A percentile compares a stretch with the other conserved stretches of the same genome.
phyloP scores from a whole-genome alignment of 2,113 vertebrate species.

The Perca flavescens region DNA sequence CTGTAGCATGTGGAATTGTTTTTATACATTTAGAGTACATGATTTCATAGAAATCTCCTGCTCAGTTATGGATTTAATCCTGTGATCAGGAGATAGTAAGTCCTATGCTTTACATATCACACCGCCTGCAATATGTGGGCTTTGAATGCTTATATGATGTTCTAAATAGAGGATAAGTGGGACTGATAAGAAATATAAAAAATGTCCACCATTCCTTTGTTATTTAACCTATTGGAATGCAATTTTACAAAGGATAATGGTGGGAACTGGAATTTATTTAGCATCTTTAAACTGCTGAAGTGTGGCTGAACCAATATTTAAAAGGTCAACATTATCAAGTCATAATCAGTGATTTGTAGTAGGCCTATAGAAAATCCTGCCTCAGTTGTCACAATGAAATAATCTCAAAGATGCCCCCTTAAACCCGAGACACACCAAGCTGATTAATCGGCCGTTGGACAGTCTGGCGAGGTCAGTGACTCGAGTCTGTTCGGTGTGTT shows the following conservation, averaged over 20 bases:
- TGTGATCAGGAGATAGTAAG: conserved; percentile 9
- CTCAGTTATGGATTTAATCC: conserved; percentile 10
- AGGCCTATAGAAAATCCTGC: not conserved
- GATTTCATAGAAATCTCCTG: not conserved
- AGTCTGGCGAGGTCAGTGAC: too few species aligned
- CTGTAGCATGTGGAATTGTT: not conserved
- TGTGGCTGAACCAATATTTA: not conserved
- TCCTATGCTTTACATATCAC: conserved; percentile 6
- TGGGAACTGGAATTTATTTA: not conserved
- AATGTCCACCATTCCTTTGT: not conserved
- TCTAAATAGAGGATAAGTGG: conserved; percentile 8
- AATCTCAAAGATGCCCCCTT: not conserved
- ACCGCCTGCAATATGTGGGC: not conserved
- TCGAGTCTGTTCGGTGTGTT: too few species aligned
- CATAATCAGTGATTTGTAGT: not conserved
- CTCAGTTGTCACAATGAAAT: not conserved
- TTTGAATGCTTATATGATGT: not conserved
- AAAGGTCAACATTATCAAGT: not conserved
- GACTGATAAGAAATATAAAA: not conserved
- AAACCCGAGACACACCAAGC: too few species aligned
- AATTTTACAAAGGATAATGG: not conserved
- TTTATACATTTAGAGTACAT: not conserved
- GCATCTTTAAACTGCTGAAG: not conserved
- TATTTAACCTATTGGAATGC: not conserved
- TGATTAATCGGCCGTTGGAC: too few species aligned